Percentiles rank a stretch among this genome's conserved stretches.
Conservation (phyloP, 2,113 vertebrate species). For the Cranoglanis bouderius region DNA sequence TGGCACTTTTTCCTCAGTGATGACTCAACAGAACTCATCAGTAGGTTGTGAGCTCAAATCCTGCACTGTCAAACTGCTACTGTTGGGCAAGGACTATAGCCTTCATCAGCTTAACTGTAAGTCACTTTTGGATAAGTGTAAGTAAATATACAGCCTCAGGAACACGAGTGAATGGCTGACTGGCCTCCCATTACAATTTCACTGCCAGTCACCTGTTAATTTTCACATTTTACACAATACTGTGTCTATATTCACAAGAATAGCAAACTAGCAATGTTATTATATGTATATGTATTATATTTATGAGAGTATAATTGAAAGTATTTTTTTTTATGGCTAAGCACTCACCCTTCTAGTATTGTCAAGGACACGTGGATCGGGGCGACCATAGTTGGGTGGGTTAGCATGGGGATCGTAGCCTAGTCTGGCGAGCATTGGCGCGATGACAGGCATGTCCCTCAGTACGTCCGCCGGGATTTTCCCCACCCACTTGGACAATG, state of each 20-base stretch:
- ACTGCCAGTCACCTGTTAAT: not conserved
- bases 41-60: not conserved
- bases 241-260: not conserved
- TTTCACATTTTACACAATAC: not conserved
- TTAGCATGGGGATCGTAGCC: conserved; percentile 95
- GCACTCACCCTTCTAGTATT: conserved; percentile 93
- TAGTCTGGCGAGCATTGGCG: conserved; percentile 92
- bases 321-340: too few species aligned
- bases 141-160: not conserved
- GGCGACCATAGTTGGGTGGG: conserved; percentile 91
- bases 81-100: not conserved
- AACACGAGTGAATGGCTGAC: not conserved
- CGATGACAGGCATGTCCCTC: conserved; percentile 90
- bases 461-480: conserved; percentile 92
- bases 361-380: conserved; percentile 90
- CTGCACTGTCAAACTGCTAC: not conserved
- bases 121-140: not conserved
- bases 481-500: conserved; percentile 96
- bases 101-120: not conserved
- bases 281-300: not conserved
- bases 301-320: not conserved
- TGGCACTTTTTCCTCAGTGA: not conserved
- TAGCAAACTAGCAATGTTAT: not conserved
- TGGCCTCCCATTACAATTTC: not conserved
- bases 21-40: not conserved